A percentile compares a stretch with the other conserved stretches of the same genome.
phyloP scores from a whole-genome alignment of 2,113 vertebrate genomes.

The Uropsilus gracilis region DNA sequence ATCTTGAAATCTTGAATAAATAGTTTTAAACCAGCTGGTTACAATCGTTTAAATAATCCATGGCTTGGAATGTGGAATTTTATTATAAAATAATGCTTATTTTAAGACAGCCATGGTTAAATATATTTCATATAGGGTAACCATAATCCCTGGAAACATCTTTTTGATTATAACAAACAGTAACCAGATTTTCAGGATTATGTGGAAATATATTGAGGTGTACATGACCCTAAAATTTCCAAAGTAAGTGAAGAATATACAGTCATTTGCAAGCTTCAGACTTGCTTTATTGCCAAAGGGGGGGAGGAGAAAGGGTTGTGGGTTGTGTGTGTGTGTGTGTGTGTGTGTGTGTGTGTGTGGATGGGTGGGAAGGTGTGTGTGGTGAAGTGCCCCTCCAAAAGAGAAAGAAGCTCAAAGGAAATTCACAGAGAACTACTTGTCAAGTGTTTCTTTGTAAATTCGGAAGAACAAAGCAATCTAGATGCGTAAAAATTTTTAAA shows the following conservation, averaged over 20 bases:
- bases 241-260: neutral
- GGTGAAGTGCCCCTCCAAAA: neutral
- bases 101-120: neutral
- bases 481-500: neutral
- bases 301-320: no score
- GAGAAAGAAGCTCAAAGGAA: neutral
- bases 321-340: no score
- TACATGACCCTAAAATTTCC: neutral
- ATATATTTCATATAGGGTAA: neutral
- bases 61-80: neutral
- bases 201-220: neutral
- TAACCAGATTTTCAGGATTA: neutral
- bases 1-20: constrained; percentile 12
- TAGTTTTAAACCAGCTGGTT: constrained; percentile 27
- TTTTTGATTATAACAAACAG: neutral
- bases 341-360: no score
- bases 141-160: neutral
- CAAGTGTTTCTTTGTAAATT: constrained; percentile 29
- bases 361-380: neutral
- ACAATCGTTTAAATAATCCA: constrained; percentile 20
- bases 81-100: neutral
- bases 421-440: neutral
- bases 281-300: neutral
- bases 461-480: constrained; percentile 4
- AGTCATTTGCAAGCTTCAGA: constrained; percentile 6